phyloP scores from a whole-genome alignment of 2,888 invertebrate genomes.

The Spisula subtruncata region DNA sequence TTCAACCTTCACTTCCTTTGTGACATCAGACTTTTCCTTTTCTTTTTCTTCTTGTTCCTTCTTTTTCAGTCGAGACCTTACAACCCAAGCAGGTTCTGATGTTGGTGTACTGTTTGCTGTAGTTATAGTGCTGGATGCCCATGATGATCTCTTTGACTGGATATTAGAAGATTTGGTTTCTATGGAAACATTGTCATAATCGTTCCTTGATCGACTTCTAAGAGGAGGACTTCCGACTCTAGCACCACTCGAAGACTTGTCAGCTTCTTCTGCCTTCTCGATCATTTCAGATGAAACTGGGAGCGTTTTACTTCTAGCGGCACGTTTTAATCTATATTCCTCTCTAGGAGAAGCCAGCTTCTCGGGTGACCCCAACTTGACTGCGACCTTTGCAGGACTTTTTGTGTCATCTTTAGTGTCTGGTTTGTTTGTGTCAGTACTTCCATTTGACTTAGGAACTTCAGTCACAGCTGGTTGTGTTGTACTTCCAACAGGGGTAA shows the following conservation, averaged over 20 bases:
- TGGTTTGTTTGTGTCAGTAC: not conserved
- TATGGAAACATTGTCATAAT: constrained; percentile 69
- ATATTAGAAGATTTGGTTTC: constrained; percentile 36
- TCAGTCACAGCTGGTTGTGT: constrained; percentile 24
- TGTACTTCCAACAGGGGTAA: constrained; percentile 5
- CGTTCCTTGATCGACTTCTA: constrained; percentile 31
- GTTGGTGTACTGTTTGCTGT: constrained; percentile 42
- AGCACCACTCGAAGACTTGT: constrained; percentile 13
- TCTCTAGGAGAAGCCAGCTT: constrained; percentile 79
- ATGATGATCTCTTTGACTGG: constrained; percentile 65
- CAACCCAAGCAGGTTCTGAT: constrained; percentile 74
- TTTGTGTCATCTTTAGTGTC: constrained; percentile 13
- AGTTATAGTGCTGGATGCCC: constrained; percentile 59
- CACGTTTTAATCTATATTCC: constrained; percentile 79
- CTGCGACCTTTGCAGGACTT: not conserved
- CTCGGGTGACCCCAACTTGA: constrained; percentile 60
- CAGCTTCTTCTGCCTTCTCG: constrained; percentile 62
- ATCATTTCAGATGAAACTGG: constrained; percentile 76
- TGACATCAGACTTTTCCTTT: constrained; percentile 62
- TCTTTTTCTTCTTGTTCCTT: constrained; percentile 63
- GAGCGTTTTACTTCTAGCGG: constrained; percentile 81
- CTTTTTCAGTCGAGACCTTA: constrained; percentile 65
- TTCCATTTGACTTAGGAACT: constrained; percentile 22
- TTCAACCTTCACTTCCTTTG: constrained; percentile 65
- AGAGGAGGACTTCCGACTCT: constrained; percentile 60